Evolutionary conservation across 2,797 vertebrate genomes (phyloP).

Genomic region (Chaetodon trifasciatus): DNA sequence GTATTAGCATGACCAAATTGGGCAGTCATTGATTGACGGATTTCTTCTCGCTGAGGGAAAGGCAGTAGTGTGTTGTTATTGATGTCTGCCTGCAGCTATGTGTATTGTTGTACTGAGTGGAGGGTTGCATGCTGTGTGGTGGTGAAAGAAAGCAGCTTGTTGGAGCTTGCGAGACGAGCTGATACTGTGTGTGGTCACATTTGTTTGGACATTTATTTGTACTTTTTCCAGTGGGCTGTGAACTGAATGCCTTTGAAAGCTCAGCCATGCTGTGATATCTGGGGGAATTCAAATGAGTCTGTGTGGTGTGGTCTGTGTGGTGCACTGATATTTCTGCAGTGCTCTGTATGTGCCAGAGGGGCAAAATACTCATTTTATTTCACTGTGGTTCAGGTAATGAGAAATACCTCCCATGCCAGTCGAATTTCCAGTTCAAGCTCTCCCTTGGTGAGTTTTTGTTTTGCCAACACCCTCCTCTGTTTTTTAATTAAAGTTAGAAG

Average conservation of each 20-base stretch:
- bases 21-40: conserved; percentile 23
- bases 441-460: conserved; percentile 86
- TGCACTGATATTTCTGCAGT: conserved; percentile 24
- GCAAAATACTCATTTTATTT: conserved; percentile 59
- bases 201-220: conserved; percentile 7
- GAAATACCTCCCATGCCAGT: conserved; percentile 89
- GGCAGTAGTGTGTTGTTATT: background rate
- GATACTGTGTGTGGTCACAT: background rate
- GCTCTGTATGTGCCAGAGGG: conserved; percentile 18
- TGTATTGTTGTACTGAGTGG: background rate
- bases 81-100: conserved; percentile 16
- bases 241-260: conserved; percentile 11
- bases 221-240: background rate
- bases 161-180: background rate
- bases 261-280: conserved; percentile 2
- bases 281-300: background rate
- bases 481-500: background rate
- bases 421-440: conserved; percentile 85
- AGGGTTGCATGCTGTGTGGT: conserved; percentile 23
- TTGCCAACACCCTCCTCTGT: background rate
- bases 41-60: conserved; percentile 5
- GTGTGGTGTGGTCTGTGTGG: too few species aligned
- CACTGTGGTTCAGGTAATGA: conserved; percentile 87
- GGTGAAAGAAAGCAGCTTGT: background rate
- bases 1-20: background rate